Base-by-base conservation (phyloP, 2,113 vertebrate species). In the Semicossyphus pulcher region DNA sequence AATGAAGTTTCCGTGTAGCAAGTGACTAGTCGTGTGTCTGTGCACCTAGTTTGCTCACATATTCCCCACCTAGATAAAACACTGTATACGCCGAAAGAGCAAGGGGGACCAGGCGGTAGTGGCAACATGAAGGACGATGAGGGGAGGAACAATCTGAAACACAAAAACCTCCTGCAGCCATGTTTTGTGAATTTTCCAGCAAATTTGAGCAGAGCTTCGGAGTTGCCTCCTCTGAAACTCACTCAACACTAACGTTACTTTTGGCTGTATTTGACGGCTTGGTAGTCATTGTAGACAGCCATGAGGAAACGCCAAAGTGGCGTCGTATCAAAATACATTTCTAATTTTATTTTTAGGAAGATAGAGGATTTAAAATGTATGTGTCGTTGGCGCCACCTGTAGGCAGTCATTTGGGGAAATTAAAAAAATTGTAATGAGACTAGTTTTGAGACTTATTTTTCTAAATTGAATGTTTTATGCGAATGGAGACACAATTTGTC, bases 361-460 rank as follows among this genome's bases (percentile, higher is more conserved):
- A 52, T 59, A 64, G 66, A 42, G 57, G 83, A 54, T 78, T 89
- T 83, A 12, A 51, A 86, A 72, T 85, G 64, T 89, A 89, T 73
- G 89, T 76, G 90, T 91, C 91, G 89, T 92, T 94, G 91, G 94
- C 96, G 96, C 96, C 96, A 93, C 94, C 95, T 96, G 90, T 93
- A 90, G 96, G 94, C 82, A 89, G 92, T 81, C 91, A 92, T 94
- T 95, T 93, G 89, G 80, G 83, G 81, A 94, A 94, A 93, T 90
- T 84, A 80, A 78, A 91, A 52, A 76, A 31, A 96, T 80, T 82
- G 54, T 76, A 84, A 86, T 83, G 63, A 77, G 61, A 76, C 62
- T 64, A 76, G 42, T 79, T 89, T 79, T 88, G 36, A 60, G 47
- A 61, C 29, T 76, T 80, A 11, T 68, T 65, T 37, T 64, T 29